phyloP scores from a whole-genome alignment of 2,888 invertebrate genomes.

The Torymus texanus region DNA sequence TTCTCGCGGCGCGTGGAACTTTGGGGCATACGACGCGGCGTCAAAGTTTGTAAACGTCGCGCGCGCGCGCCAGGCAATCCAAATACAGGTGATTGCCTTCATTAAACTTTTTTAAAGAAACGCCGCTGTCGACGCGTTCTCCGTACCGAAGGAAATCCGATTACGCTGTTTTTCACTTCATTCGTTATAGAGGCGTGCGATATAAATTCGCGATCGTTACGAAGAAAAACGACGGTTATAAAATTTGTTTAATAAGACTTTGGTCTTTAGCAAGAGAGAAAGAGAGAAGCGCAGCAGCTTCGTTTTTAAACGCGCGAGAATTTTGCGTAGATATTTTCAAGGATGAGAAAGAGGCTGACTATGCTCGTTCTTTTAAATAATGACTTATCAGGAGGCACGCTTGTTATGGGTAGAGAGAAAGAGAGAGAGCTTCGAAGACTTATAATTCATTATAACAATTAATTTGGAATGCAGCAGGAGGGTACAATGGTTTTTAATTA shows the following conservation, averaged over 20 bases:
- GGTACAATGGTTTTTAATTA: no score
- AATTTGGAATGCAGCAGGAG: no score
- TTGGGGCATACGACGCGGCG: neutral
- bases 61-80: conserved; percentile 2
- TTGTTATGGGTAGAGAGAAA: no score
- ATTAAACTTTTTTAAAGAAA: conserved; percentile 48
- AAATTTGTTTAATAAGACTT: conserved; percentile 50
- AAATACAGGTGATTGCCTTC: conserved; percentile 50
- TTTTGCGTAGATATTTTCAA: no score
- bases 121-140: neutral
- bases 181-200: conserved; percentile 28
- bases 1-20: conserved; percentile 6
- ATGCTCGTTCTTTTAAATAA: no score
- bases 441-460: no score
- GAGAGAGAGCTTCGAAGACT: no score
- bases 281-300: no score
- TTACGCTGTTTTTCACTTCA: conserved; percentile 47
- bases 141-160: conserved; percentile 34
- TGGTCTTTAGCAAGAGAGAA: neutral
- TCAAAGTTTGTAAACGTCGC: conserved; percentile 37
- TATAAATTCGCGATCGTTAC: conserved; percentile 41
- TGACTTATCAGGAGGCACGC: no score
- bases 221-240: conserved; percentile 42
- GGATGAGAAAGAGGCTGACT: no score
- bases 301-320: no score